These are phyloP conservation scores for Sphecodes monilicornis DNA, from an alignment of 2,888 invertebrate genomes.

Conservation along the genomic window DNA sequence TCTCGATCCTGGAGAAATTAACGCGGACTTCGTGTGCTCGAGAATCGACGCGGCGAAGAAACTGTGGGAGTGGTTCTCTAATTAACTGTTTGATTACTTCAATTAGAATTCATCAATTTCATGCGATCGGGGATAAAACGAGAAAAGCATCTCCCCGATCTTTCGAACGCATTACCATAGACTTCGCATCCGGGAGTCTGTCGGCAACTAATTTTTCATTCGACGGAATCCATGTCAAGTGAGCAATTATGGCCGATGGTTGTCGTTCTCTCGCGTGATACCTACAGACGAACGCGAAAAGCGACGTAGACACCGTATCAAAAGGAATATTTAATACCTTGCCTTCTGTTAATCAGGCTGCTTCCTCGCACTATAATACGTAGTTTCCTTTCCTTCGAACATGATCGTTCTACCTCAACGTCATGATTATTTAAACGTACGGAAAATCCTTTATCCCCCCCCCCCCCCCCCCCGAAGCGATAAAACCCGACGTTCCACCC, in stretches of 20 bases:
- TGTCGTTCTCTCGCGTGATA: background rate
- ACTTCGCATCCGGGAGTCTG: slow-evolving; percentile 1
- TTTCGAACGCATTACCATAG: background rate
- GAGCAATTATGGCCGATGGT: slow-evolving; percentile 18
- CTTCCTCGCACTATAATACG: background rate
- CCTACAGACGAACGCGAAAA: background rate
- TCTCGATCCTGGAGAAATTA: background rate
- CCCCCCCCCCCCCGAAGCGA: background rate
- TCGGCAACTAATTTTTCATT: slow-evolving; percentile 42
- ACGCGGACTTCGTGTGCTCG: background rate
- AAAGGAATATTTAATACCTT: background rate
- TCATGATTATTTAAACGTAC: background rate
- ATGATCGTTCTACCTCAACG: background rate
- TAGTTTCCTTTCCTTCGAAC: background rate
- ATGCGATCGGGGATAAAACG: background rate
- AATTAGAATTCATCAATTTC: background rate
- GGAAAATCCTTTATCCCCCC: background rate
- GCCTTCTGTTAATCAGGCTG: background rate
- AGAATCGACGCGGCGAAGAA: background rate
- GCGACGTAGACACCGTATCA: background rate
- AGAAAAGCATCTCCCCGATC: background rate
- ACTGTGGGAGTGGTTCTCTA: background rate
- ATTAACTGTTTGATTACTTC: background rate
- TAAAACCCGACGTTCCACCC: background rate
- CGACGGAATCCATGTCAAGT: slow-evolving; percentile 47